phyloP scores from a whole-genome alignment of 2,888 invertebrate genomes.

The Beris morrisii region DNA sequence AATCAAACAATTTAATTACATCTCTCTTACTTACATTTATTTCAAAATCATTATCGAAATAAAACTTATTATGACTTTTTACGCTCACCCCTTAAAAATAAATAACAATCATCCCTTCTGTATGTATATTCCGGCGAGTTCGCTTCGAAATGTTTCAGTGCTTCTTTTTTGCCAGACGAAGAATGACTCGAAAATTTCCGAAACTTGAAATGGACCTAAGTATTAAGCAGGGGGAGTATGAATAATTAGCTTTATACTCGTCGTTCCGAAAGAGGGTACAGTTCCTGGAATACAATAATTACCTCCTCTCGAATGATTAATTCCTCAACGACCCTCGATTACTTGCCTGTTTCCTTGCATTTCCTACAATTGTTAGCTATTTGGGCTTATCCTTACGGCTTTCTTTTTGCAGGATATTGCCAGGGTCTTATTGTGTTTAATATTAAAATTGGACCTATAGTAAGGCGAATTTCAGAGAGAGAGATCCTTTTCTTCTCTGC shows the following conservation, averaged over 20 bases:
- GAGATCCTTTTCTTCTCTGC: too few species aligned
- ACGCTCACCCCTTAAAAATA: neutral
- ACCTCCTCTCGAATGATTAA: constrained; percentile 38
- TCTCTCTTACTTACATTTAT: too few species aligned
- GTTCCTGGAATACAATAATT: constrained; percentile 36
- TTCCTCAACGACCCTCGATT: constrained; percentile 37
- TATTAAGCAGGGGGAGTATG: neutral
- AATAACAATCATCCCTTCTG: too few species aligned
- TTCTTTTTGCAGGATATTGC: neutral
- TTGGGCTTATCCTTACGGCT: constrained; percentile 21
- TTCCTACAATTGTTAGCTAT: constrained; percentile 4
- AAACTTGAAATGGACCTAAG: neutral
- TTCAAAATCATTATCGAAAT: too few species aligned
- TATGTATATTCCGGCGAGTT: too few species aligned
- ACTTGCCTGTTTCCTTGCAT: constrained; percentile 28
- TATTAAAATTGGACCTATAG: constrained; percentile 24
- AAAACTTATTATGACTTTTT: neutral
- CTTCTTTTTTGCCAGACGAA: too few species aligned
- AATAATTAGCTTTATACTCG: neutral
- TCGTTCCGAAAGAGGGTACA: constrained; percentile 2
- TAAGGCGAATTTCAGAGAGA: constrained; percentile 17
- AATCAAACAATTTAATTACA: too few species aligned
- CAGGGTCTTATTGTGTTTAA: constrained; percentile 6
- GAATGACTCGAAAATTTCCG: too few species aligned
- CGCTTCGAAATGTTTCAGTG: too few species aligned